Percentiles rank a stretch among this genome's conserved stretches.
These are phyloP conservation scores for Sebastes baramenuke DNA, from an alignment of 2,797 vertebrate species.

Conservation along the genomic window DNA sequence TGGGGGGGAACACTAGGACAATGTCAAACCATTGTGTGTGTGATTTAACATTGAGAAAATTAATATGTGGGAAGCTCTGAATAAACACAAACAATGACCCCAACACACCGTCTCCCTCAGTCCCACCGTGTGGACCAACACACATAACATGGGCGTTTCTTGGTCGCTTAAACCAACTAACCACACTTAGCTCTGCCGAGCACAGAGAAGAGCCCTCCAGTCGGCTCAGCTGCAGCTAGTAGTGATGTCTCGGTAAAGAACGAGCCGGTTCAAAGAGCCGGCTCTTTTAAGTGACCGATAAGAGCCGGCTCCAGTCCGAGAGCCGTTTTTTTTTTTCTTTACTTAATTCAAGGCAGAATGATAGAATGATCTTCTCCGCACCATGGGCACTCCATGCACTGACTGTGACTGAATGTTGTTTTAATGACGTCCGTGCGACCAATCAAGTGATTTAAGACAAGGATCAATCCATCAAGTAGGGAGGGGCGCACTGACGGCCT, in stretches of 20 bases:
- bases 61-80: rapidly evolving
- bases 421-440: too few relatives aligned
- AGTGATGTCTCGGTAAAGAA: rapidly evolving
- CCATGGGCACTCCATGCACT: too few relatives aligned
- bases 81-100: not conserved
- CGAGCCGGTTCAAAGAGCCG: too few relatives aligned
- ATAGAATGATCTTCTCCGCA: too few relatives aligned
- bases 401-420: too few relatives aligned
- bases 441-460: too few relatives aligned
- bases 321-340: too few relatives aligned
- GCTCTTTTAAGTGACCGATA: too few relatives aligned
- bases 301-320: too few relatives aligned
- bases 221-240: conserved; percentile 15
- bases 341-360: too few relatives aligned
- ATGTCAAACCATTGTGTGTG: not conserved
- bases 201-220: conserved; percentile 6
- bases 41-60: not conserved
- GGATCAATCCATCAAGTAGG: too few relatives aligned
- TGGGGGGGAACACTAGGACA: not conserved
- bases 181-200: conserved; percentile 31
- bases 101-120: not conserved
- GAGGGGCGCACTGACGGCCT: too few relatives aligned
- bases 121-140: conserved; percentile 34
- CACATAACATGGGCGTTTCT: conserved; percentile 84
- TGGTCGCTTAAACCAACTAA: conserved; percentile 32